Conservation (phyloP, 2,888 invertebrate species). For the Steinernema carpocapsae region DNA sequence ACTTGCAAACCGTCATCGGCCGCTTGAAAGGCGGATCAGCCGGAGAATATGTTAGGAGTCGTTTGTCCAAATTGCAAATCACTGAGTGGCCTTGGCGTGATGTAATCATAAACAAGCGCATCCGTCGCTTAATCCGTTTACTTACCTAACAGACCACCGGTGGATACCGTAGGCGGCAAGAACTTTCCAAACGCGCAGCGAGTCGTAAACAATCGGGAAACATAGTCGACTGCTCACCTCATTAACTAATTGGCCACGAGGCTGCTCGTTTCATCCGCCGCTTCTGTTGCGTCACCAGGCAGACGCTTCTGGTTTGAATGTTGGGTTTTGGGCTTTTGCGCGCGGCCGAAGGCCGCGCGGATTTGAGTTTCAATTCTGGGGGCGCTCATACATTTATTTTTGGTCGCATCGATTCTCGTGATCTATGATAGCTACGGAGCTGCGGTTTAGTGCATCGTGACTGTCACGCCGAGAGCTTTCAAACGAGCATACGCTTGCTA, state of each 20-base stretch:
- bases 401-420: no score
- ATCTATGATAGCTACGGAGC: no score
- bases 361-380: no score
- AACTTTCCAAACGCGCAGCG: not conserved
- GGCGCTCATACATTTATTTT: no score
- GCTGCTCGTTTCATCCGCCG: not conserved
- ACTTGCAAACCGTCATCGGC: not conserved
- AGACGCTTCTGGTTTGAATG: no score
- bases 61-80: slow-evolving; percentile 14
- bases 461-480: no score
- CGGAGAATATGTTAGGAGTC: not conserved
- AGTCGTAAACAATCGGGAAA: not conserved
- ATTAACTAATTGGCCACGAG: not conserved
- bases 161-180: not conserved
- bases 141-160: no score
- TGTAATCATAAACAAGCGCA: not conserved
- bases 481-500: no score
- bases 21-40: slow-evolving; percentile 10
- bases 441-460: no score
- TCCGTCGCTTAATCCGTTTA: not conserved
- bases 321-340: no score
- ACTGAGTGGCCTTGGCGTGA: slow-evolving; percentile 21
- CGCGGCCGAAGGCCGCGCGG: no score
- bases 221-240: not conserved
- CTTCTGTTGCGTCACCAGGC: not conserved